Base-by-base conservation (phyloP, 2,888 invertebrate genomes). In the Meiosimyza platycephala region DNA sequence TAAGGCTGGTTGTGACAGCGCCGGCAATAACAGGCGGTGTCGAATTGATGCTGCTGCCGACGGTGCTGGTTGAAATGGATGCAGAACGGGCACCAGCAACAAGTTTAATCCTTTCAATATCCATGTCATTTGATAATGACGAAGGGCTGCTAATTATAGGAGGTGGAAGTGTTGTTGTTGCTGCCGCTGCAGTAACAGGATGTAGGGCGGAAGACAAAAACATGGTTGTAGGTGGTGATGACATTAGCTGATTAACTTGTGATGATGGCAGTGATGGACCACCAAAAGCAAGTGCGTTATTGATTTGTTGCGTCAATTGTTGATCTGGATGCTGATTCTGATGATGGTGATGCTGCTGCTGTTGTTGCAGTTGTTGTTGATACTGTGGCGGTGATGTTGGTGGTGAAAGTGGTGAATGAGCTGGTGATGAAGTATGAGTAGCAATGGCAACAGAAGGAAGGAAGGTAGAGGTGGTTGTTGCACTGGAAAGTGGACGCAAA, bases 51-150 rank as follows among this genome's bases (percentile, higher is more conserved):
- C 50, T 55, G 28, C 16, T 54, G 48, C 22, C 16, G 15, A 16
- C 52, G 6, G 69, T 52, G 52, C 78, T 76, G 54, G 78, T 74
- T 15, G 81, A 78, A 40, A 76, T 72, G 40, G 79, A 72, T 22
- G 80, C 76, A 9, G 82, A 74, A 13, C 76, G 79, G 67, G 82
- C 80, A 0, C 80, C 84, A 48, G 85, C 85, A 62, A 87, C 86
- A 80, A 87, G 80, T 77, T 88, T 88, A 76, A 88, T 82, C 78
- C 87, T 82, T 79, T 88, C 87, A 76, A 87, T 80, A 78, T 87
- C 86, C 79, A 87, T 81, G 55, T 86, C 87, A 74, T 78, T 76
- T 54, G 77, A 75, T 1, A 76, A 76, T 48, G 77, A 75, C 72
- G 78, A 73, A 72, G 76, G 77, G 57, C 73, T 72, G 57, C 57